phyloP scores from a whole-genome alignment of 2,113 vertebrate species.

The Barnardius zonarius region DNA sequence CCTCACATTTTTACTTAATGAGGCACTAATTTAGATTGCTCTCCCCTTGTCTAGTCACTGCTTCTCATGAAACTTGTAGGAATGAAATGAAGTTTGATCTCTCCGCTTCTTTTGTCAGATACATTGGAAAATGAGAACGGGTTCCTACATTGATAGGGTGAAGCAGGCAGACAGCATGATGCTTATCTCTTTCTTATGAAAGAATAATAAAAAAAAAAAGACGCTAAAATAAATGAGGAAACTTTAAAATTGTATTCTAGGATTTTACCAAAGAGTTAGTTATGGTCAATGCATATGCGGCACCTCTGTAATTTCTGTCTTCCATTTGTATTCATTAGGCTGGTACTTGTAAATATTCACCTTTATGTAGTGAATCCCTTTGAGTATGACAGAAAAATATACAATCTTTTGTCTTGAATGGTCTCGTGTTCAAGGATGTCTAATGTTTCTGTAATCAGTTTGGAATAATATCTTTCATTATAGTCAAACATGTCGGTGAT shows the following conservation, averaged over 20 bases:
- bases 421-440: not conserved
- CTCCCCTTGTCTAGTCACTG: conserved; percentile 41
- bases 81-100: conserved; percentile 48
- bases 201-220: not conserved
- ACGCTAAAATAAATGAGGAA: not conserved
- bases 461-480: not conserved
- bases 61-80: conserved; percentile 27
- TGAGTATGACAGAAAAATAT: not conserved
- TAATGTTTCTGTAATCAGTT: not conserved
- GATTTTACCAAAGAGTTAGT: not conserved
- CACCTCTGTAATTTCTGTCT: not conserved
- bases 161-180: conserved; percentile 10
- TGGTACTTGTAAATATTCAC: not conserved
- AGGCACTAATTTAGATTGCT: conserved; percentile 46
- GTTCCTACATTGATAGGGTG: not conserved
- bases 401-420: not conserved
- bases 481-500: fast-evolving
- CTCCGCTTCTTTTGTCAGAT: not conserved
- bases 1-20: conserved; percentile 64
- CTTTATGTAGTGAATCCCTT: not conserved
- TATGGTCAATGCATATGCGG: not conserved
- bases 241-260: not conserved
- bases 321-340: not conserved
- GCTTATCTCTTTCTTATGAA: not conserved
- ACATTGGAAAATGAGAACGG: not conserved